Percentiles rank a stretch among this genome's conserved stretches.
Conservation (phyloP, 2,797 vertebrate genomes). For the Esox lucius region DNA sequence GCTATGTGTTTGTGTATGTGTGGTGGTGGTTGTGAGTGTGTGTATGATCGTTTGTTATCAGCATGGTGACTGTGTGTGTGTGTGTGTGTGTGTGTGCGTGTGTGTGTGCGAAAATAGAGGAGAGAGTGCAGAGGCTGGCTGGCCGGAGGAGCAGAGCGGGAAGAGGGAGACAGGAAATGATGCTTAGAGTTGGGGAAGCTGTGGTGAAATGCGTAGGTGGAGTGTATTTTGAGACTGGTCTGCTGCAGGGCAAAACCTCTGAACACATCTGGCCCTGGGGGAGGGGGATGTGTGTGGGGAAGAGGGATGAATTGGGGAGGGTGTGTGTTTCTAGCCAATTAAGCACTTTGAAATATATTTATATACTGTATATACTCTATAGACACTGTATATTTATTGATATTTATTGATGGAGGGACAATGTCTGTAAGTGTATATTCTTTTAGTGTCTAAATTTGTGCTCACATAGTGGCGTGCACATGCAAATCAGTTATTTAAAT, state of each 20-base stretch:
- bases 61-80: background rate
- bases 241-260: slow-evolving; percentile 40
- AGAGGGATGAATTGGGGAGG: slow-evolving; percentile 11
- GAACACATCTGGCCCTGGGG: slow-evolving; percentile 46
- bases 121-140: background rate
- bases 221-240: slow-evolving; percentile 60
- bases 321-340: background rate
- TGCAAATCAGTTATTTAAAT: slow-evolving; percentile 83
- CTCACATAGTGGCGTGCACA: slow-evolving; percentile 81
- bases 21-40: slow-evolving; percentile 3
- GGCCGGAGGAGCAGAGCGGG: background rate
- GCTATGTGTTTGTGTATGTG: background rate
- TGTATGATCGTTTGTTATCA: background rate
- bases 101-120: background rate
- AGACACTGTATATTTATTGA: too few relatives aligned
- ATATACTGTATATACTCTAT: too few relatives aligned
- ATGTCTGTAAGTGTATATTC: slow-evolving; percentile 44
- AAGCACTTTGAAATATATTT: too few relatives aligned
- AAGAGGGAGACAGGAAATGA: slow-evolving; percentile 60
- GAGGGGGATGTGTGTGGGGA: background rate
- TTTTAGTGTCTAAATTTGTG: slow-evolving; percentile 73
- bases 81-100: background rate
- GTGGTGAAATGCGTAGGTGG: slow-evolving; percentile 52
- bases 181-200: slow-evolving; percentile 6
- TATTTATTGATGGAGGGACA: too few relatives aligned